Evolutionary conservation across 2,888 invertebrate species (phyloP).

Genomic region (Agrochola macilenta): DNA sequence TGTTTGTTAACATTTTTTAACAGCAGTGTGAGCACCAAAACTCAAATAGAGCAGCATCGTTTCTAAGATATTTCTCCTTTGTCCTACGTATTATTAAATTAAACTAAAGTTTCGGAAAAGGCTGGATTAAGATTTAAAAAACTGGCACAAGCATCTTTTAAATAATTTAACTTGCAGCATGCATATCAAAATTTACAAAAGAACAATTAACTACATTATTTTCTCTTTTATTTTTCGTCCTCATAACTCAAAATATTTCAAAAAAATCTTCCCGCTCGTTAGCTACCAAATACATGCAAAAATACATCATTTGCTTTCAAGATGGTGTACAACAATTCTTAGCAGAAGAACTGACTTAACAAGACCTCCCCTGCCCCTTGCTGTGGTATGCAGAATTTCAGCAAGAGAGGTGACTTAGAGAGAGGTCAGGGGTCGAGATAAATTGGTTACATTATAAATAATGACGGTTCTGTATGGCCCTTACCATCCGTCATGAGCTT

Average conservation of each 20-base stretch:
- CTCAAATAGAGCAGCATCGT: no score
- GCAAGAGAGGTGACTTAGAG: conserved; percentile 20
- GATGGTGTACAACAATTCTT: conserved; percentile 81
- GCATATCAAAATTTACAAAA: neutral
- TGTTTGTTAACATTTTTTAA: no score
- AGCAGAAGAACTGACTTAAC: conserved; percentile 74
- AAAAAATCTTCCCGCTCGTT: conserved; percentile 68
- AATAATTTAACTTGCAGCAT: no score
- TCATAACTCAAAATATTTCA: conserved; percentile 50
- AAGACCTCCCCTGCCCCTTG: conserved; percentile 64
- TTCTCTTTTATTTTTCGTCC: no score
- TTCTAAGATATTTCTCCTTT: no score
- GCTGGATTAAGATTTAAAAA: no score
- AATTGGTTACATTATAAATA: conserved; percentile 82
- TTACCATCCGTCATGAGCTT: conserved; percentile 80
- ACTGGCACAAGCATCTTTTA: neutral
- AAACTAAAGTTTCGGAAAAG: neutral
- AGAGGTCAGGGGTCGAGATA: conserved; percentile 65
- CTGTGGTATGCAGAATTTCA: conserved; percentile 10
- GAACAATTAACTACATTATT: neutral
- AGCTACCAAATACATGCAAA: conserved; percentile 69
- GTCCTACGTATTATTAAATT: neutral
- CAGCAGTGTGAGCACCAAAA: no score
- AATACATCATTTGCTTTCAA: conserved; percentile 81
- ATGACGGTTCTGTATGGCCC: conserved; percentile 77